Base-by-base conservation (phyloP, 64 coral and sea anemone species). In the Pocillopora damicornis region DNA sequence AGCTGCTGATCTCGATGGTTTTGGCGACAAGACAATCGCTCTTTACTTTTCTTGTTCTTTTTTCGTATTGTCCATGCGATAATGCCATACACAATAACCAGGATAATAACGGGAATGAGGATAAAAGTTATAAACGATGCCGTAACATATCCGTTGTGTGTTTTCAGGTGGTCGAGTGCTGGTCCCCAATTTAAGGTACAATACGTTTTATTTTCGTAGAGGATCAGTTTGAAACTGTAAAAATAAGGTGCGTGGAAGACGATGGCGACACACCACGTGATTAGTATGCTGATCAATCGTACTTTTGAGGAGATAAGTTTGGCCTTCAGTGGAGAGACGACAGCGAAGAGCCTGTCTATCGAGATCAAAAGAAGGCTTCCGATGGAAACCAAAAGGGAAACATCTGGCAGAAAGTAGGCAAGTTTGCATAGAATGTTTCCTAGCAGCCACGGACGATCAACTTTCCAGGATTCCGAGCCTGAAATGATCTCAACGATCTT, bases 281-380 rank as follows among this genome's bases (percentile, higher is more conserved):
- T 56, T 1, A 71, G 61, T n/a, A 88, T 78, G 20, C 60, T 42
- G 3, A 77, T 79, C 22, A 73, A 57, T 30, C 76, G 75, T 13
- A 68, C 37, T 63, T n/a, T 68, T 1, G 37, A 34, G 9, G 87
- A 23, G 75, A 79, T 58, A 65, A 79, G 15, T 56, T 67, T 79
- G 42, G 59, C 34, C 16, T 59, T 78, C 37, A 88, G 12, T 1
- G 87, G 87, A 22, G 59, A 69, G 56, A 88, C 77, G 26, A 88
- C 65, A 26, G 87, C 75, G 62, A 66, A 16, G 30, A 78, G 57
- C 65, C 87, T 78, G 56, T 88, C 87, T 14, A 88, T 10, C 63
- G 87, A n/a, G 7, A 88, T 79, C 13, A 77, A 17, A 36, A 88
- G 0, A 16, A 88, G 65, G 37, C 75, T 88, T 34, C 26, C 13